phyloP scores from a whole-genome alignment of 2,888 invertebrate species.

The Cheilosia grossa region DNA sequence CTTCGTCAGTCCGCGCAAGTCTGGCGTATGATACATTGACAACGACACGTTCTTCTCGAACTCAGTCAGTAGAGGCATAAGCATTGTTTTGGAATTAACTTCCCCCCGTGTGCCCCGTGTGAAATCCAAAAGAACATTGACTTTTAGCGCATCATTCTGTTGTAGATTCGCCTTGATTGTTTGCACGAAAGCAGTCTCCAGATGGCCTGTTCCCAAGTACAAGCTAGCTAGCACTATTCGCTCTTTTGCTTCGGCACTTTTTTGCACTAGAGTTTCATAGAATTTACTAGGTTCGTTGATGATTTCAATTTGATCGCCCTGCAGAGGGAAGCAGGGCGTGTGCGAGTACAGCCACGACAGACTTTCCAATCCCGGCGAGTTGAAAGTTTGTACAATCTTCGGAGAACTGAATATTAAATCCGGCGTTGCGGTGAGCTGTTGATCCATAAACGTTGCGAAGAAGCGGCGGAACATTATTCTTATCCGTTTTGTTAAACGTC shows the following conservation, averaged over 20 bases:
- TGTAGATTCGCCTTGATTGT: slow-evolving; percentile 86
- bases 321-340: slow-evolving; percentile 89
- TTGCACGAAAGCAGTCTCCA: slow-evolving; percentile 92
- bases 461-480: slow-evolving; percentile 79
- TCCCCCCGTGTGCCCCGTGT: slow-evolving; percentile 94
- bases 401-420: slow-evolving; percentile 79
- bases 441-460: slow-evolving; percentile 80
- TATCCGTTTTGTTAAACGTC: neutral
- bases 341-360: slow-evolving; percentile 86
- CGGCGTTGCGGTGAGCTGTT: slow-evolving; percentile 78
- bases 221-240: slow-evolving; percentile 94
- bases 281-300: slow-evolving; percentile 91
- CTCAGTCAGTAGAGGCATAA: slow-evolving; percentile 89
- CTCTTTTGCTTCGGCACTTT: slow-evolving; percentile 87
- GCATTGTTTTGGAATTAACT: slow-evolving; percentile 89
- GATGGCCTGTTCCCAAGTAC: slow-evolving; percentile 94
- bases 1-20: slow-evolving; percentile 92
- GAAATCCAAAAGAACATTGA: slow-evolving; percentile 93
- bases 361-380: slow-evolving; percentile 83
- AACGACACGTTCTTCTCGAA: slow-evolving; percentile 86
- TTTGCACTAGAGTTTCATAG: slow-evolving; percentile 88
- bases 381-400: slow-evolving; percentile 77
- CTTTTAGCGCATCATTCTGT: slow-evolving; percentile 84
- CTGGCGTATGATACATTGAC: slow-evolving; percentile 96
- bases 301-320: slow-evolving; percentile 88